Conservation (phyloP, 2,888 invertebrate species). For the Ashinkailepas kermadecensis region DNA sequence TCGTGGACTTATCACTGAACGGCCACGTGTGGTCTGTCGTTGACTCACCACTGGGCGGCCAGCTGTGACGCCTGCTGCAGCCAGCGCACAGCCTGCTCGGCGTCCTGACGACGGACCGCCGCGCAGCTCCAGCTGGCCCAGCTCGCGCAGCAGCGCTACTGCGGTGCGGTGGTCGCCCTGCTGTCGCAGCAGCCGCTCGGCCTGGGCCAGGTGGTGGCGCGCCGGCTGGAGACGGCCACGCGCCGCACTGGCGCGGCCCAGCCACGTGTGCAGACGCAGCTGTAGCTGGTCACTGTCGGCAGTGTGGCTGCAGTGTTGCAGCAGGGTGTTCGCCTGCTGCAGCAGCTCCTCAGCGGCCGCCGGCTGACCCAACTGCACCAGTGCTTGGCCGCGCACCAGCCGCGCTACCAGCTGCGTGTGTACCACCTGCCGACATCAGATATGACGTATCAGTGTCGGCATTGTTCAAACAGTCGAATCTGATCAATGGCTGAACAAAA, state of each 20-base stretch:
- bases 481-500: too few species aligned
- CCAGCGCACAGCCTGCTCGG: not conserved
- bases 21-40: not conserved
- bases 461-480: too few species aligned
- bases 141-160: not conserved
- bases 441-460: too few species aligned
- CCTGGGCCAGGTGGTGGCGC: not conserved
- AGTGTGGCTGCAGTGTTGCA: not conserved
- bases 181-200: not conserved
- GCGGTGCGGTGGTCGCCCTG: not conserved
- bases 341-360: not conserved
- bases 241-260: not conserved
- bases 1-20: not conserved
- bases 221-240: not conserved
- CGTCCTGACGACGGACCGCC: not conserved
- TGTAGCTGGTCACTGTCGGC: not conserved
- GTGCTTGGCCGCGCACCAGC: not conserved
- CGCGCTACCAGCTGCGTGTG: slow-evolving; percentile 8
- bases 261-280: not conserved
- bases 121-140: slow-evolving; percentile 1
- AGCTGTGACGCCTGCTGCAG: not conserved
- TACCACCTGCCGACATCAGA: not conserved
- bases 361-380: not conserved
- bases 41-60: not conserved
- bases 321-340: not conserved